Percentiles rank a stretch among this genome's conserved stretches.
Conservation (phyloP, 2,888 invertebrate species). For the Pheosia gnoma region DNA sequence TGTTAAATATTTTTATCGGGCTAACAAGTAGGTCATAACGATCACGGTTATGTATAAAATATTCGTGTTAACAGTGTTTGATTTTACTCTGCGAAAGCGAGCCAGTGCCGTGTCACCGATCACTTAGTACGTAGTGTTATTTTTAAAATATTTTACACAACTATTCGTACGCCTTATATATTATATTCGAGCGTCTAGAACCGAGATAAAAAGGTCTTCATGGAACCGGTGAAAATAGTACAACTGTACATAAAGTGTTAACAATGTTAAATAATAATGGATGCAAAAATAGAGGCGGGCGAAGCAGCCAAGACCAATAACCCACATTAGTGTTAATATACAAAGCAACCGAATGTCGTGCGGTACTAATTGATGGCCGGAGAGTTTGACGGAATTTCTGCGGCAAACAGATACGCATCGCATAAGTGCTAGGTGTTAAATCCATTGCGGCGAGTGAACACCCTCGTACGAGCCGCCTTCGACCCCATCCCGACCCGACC, state of each 20-base stretch:
- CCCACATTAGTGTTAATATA: conserved; percentile 36
- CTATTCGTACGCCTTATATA: no score
- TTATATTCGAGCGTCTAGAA: not conserved
- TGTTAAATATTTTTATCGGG: no score
- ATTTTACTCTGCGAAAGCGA: no score
- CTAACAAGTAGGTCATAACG: no score
- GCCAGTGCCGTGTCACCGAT: no score
- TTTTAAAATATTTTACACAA: no score
- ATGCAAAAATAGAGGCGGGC: conserved; percentile 18
- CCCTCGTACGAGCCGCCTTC: conserved; percentile 49
- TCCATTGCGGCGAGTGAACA: conserved; percentile 44
- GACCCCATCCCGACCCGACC: conserved; percentile 63
- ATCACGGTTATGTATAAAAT: no score
- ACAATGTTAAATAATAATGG: conserved; percentile 24
- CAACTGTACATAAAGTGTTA: conserved; percentile 11
- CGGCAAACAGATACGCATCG: conserved; percentile 37
- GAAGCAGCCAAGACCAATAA: conserved; percentile 23
- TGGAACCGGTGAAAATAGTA: conserved; percentile 4
- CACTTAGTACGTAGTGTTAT: no score
- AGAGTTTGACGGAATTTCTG: conserved; percentile 50
- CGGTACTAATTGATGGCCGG: conserved; percentile 61
- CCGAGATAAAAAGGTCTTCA: conserved; percentile 2
- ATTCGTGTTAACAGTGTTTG: no score
- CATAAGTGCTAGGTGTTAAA: conserved; percentile 49
- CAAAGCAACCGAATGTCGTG: conserved; percentile 46